A percentile compares a stretch with the other conserved stretches of the same genome.
phyloP scores from a whole-genome alignment of 2,113 vertebrate genomes.

The Urocitellus parryii region DNA sequence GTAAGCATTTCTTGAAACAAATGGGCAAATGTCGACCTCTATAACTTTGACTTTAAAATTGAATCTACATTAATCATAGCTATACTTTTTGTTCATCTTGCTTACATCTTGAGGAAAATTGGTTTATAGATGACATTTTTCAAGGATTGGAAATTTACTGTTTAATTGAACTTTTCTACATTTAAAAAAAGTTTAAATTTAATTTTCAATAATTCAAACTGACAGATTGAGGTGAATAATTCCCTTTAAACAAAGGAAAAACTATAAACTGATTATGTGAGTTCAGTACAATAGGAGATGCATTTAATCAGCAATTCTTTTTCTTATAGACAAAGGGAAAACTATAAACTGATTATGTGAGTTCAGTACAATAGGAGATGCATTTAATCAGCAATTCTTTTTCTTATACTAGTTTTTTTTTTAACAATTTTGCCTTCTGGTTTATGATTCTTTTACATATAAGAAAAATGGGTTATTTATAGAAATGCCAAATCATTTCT shows the following conservation, averaged over 20 bases:
- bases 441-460: neutral
- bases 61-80: neutral
- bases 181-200: neutral
- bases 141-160: neutral
- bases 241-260: neutral
- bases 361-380: neutral
- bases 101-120: neutral
- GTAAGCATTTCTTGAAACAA: neutral
- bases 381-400: neutral
- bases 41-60: neutral
- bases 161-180: slow-evolving; percentile 29
- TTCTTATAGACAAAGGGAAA: neutral
- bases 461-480: slow-evolving; percentile 2
- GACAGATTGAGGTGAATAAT: slow-evolving; percentile 16
- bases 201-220: slow-evolving; percentile 41
- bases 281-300: neutral
- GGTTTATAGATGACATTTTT: neutral
- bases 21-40: neutral
- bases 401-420: neutral
- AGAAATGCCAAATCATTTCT: neutral
- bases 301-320: neutral
- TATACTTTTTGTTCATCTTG: slow-evolving; percentile 11
- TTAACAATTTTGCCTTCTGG: neutral
- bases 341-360: neutral
- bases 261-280: neutral